Base-by-base conservation (phyloP, 2,888 invertebrate genomes). In the Melanostoma scalare region DNA sequence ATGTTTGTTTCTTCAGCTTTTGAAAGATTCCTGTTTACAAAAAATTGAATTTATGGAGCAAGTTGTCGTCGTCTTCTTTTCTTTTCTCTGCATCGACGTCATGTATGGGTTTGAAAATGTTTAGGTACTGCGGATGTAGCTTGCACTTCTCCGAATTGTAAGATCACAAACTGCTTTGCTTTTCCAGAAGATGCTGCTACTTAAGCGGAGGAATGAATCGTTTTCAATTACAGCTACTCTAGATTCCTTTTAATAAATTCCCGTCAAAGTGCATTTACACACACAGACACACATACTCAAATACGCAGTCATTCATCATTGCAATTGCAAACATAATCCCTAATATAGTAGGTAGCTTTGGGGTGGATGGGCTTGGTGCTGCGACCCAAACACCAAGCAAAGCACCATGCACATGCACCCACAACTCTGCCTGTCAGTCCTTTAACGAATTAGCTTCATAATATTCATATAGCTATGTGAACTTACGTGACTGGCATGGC, bases 361-460 rank as follows among this genome's bases (percentile, higher is more conserved):
- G 10, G 38, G 56, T 31, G 44, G 30, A 35, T 10, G 36, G 20
- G n/a, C 4, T 30, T 9, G 30, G 20, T 40, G 8, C n/a, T 33
- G 36, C 31, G 42, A 38, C 44, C 31, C 40, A 42, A 4, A 38
- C 3, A 52, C 8, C 30, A 61, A 46, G 48, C 38, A 8, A 20
- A 20, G 20, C 20, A 20, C 20, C 20, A 20, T 20, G 0, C 46
- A 5, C 6, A 42, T 31, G 20, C 67, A 53, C 42, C 61, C 68
- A 69, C 63, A 63, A 36, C 35, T 0, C 38, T 75, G 33, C 10
- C 52, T 58, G 61, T 48, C 75, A 63, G 69, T 80, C 46, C 48
- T 44, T 80, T 63, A 73, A 46, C 69, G 56, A 71, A 80, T 81
- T 76, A 76, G 75, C 63, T 80, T 40, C 40, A 56, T 53, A 46